Conservation (phyloP, 2,888 invertebrate genomes). For the Parnassius smintheus region DNA sequence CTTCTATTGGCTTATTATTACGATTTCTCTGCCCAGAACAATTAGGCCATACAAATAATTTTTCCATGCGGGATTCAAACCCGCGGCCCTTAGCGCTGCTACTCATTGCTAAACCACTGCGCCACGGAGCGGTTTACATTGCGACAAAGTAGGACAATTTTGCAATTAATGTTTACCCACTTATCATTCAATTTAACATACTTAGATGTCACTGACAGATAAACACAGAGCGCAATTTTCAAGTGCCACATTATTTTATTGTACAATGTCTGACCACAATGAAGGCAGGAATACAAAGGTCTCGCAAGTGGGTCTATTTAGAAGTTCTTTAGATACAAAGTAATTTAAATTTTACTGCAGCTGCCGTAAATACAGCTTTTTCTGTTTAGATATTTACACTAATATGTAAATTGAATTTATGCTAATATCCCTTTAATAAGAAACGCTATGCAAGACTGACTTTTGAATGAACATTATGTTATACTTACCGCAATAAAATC, state of each 20-base stretch:
- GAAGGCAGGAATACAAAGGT: conserved; percentile 30
- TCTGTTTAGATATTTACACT: no score
- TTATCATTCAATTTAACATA: conserved; percentile 28
- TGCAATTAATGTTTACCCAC: conserved; percentile 28
- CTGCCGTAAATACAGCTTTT: conserved; percentile 12
- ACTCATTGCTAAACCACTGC: no score
- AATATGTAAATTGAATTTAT: no score
- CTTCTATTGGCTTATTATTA: no score
- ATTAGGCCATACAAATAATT: neutral
- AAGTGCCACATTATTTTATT: conserved; percentile 60
- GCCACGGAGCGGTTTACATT: neutral
- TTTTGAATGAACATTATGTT: no score
- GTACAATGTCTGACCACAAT: conserved; percentile 42
- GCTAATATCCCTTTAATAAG: no score
- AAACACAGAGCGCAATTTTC: conserved; percentile 33
- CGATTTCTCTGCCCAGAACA: neutral
- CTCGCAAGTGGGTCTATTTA: conserved; percentile 15
- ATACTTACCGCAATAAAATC: no score
- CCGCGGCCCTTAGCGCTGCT: no score
- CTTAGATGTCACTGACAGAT: conserved; percentile 43
- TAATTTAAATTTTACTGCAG: conserved; percentile 37
- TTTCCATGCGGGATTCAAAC: neutral
- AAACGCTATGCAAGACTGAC: no score
- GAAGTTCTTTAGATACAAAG: conserved; percentile 37
- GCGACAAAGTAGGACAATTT: conserved; percentile 8